phyloP scores from a whole-genome alignment of 1,140 invertebrate species.

The Drosophila pectinifera region DNA sequence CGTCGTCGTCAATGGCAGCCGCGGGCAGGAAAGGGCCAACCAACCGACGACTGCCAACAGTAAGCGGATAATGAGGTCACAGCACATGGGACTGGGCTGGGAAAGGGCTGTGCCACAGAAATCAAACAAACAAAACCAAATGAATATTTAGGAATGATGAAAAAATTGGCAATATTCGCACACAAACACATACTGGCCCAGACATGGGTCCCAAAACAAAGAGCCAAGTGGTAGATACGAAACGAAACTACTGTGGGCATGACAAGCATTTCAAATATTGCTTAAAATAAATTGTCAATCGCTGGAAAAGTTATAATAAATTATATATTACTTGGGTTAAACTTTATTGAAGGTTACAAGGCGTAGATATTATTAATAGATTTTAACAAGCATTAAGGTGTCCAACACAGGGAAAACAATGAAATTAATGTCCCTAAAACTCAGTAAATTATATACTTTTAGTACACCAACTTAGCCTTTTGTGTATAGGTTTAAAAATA shows the following conservation, averaged over 20 bases:
- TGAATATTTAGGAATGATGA: slow-evolving; percentile 52
- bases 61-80: slow-evolving; percentile 53
- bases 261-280: slow-evolving; percentile 3
- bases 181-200: not conserved
- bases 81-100: slow-evolving; percentile 51
- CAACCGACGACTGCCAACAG: slow-evolving; percentile 23
- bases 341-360: not conserved
- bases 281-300: slow-evolving; percentile 2
- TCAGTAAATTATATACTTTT: too few relatives aligned
- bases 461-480: too few relatives aligned
- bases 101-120: slow-evolving; percentile 52
- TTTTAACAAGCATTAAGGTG: not conserved
- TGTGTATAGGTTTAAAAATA: too few relatives aligned
- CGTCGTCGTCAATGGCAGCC: slow-evolving; percentile 55
- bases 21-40: slow-evolving; percentile 24
- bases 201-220: slow-evolving; percentile 14
- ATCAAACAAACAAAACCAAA: slow-evolving; percentile 43
- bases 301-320: not conserved
- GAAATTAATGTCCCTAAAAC: too few relatives aligned
- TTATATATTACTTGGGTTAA: slow-evolving; percentile 2
- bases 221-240: slow-evolving; percentile 14
- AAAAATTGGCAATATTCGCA: slow-evolving; percentile 50
- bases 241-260: slow-evolving; percentile 13
- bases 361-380: not conserved
- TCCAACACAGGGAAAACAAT: too few relatives aligned